phyloP scores from a whole-genome alignment of 1,140 invertebrate species.

The Frieseomelitta varia region DNA sequence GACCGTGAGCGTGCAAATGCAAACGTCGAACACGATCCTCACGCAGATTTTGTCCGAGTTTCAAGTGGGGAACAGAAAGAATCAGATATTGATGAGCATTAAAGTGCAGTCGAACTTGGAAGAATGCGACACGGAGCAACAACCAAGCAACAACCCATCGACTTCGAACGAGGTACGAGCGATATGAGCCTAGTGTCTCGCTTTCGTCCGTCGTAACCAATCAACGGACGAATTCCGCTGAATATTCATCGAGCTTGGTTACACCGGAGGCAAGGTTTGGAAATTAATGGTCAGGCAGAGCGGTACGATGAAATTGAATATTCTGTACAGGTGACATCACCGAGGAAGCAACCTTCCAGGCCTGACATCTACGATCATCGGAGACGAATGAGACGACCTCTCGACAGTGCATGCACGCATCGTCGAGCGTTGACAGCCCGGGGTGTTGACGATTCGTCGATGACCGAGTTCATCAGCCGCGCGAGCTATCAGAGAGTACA shows the following conservation, averaged over 20 bases:
- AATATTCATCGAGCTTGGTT: conserved; percentile 30
- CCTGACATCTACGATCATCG: not conserved
- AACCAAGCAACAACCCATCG: not conserved
- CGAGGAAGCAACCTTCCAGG: not conserved
- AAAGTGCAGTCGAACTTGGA: conserved; percentile 31
- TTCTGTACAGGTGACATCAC: not conserved
- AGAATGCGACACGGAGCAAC: not conserved
- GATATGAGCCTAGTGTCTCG: not conserved
- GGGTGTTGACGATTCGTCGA: not conserved
- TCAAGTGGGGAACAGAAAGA: conserved; percentile 32
- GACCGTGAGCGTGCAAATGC: conserved; percentile 45
- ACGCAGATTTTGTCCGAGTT: conserved; percentile 55
- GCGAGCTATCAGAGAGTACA: not conserved
- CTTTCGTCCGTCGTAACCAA: conserved; percentile 15
- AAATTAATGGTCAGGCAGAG: conserved; percentile 10
- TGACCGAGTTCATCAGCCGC: rapidly evolving
- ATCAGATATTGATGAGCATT: conserved; percentile 49
- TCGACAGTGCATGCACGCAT: too few species aligned
- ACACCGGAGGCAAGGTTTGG: not conserved
- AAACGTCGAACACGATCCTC: conserved; percentile 55
- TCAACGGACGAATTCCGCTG: not conserved
- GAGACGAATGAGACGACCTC: not conserved
- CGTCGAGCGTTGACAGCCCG: too few species aligned
- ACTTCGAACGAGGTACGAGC: not conserved
- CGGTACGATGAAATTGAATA: conserved; percentile 32